Evolutionary conservation across 2,888 invertebrate species (phyloP).

Genomic region (Eristalis pertinax): DNA sequence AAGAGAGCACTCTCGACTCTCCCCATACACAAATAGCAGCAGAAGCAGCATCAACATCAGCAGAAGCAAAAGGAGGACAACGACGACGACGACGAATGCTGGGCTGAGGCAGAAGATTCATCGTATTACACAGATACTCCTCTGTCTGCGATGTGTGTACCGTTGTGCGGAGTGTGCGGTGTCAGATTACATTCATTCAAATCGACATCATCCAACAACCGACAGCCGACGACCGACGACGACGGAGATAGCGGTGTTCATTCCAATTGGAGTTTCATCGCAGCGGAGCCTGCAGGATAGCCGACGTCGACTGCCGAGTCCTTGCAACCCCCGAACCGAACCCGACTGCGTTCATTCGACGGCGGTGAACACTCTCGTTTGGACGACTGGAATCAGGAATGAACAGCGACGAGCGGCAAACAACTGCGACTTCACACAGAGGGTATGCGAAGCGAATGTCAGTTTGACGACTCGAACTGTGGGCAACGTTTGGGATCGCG

Average conservation of each 20-base stretch:
- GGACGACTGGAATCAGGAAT: slow-evolving; percentile 36
- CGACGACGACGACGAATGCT: slow-evolving; percentile 47
- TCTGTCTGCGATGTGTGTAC: slow-evolving; percentile 52
- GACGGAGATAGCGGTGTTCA: slow-evolving; percentile 50
- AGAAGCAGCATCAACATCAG: slow-evolving; percentile 16
- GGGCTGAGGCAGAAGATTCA: slow-evolving; percentile 56
- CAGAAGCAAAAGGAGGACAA: slow-evolving; percentile 32
- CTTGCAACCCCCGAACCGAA: slow-evolving; percentile 6
- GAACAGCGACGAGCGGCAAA: slow-evolving; percentile 17
- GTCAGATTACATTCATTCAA: slow-evolving; percentile 59
- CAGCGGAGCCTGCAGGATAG: slow-evolving; percentile 31
- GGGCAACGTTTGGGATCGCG: slow-evolving; percentile 59
- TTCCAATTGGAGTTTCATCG: slow-evolving; percentile 63
- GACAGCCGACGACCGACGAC: neutral
- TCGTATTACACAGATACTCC: slow-evolving; percentile 68
- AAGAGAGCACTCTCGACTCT: slow-evolving; percentile 40
- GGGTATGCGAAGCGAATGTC: slow-evolving; percentile 29
- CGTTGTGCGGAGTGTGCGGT: slow-evolving; percentile 56
- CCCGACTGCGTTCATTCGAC: slow-evolving; percentile 27
- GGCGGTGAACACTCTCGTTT: neutral
- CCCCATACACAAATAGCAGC: slow-evolving; percentile 48
- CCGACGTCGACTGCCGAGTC: slow-evolving; percentile 11
- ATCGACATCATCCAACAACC: slow-evolving; percentile 4
- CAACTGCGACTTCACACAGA: slow-evolving; percentile 10
- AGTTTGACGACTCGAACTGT: slow-evolving; percentile 35